Evolutionary conservation across 1,140 invertebrate genomes (phyloP), one percentile per base, ranked within the genome.

Genomic region (Pentalonia nigronervosa): DNA sequence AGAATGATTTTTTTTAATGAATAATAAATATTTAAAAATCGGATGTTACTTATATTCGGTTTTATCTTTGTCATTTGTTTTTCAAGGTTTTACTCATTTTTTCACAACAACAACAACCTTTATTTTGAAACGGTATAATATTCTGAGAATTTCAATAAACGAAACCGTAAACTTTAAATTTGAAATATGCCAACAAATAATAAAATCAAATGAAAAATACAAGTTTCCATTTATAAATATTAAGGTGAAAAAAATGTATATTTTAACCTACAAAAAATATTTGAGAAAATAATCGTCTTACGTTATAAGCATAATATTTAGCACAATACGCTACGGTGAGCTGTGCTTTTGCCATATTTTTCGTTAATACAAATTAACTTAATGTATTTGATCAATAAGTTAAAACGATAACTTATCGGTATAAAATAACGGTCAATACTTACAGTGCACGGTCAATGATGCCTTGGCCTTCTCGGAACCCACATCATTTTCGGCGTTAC

Each of bases 401-500:
- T 17, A n/a, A 17, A 67, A 34, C 50, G 30, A n/a, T 76, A n/a
- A 76, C 14, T 76, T 14, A 76, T 76, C 60, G n/a, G n/a, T 76
- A 76, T 41, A 17, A 48, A 50, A 88, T 88, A 7, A 34, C 7
- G 47, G 47, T n/a, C 2, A 41, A 23, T 21, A 96, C 97, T 96
- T 96, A 98, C 97, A 97, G 94, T 98, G 97, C 53, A 98, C 97
- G 45, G 96, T 97, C 7, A 98, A 95, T 11, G 96, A 96, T 7
- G 97, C 97, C 94, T 97, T 97, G 9, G 97, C 97, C 30, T 97
- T 96, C 84, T 98, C 96, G 48, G 96, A 96, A 7, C 97, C 98
- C 91, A 98, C 97, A 81, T 96, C 95, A 95, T 98, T 98, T 94
- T 97, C 97, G 0, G 97, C 97, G 94, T 97, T 96, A 95, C 97